Base-by-base conservation (phyloP, 2,888 invertebrate genomes). In the Coenonympha glycerion region DNA sequence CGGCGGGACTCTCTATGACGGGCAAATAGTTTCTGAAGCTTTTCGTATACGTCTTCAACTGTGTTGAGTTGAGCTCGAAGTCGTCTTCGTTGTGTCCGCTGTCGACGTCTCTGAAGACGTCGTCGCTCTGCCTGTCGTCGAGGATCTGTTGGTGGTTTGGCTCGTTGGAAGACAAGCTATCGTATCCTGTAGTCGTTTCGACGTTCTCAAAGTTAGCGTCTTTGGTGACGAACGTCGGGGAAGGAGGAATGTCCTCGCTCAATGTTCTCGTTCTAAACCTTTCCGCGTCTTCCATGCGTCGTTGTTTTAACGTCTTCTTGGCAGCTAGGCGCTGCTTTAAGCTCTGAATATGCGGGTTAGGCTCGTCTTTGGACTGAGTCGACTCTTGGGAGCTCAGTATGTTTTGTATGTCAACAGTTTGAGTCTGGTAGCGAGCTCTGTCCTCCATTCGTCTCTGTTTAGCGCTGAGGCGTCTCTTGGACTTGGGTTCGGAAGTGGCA, bases 51-150 rank as follows among this genome's bases (percentile, higher is more conserved):
- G 90, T 90, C 76, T 88, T 87, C 80, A 89, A 88, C 66, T 88
- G 84, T 6, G 88, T 83, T 47, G 90, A 87, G 68, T 89, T 89
- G 16, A 89, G 84, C 68, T 92, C 92, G 16, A 91, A 91, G 61
- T 92, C 92, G 47, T 92, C 92, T 53, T 92, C 93, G 63, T 92
- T 92, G 46, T 92, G 92, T 1, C 92, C 92, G 66, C 92, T 93
- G 56, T 93, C 85, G 0, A 61, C 64, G 42, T 78, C 83, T 52
- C 75, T 63, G 1, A 76, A 73, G 55, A 76, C 77, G 28, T 78
- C 79, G 21, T 79, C 77, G 22, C 60, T 56, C 3, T 68, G 73
- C 24, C 71, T 59, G 8, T 81, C 78, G 53, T 81, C 79, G 3
- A 59, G 61, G 26, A 83, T 64, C 53, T 76, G 76, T 51, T 81